A percentile compares a stretch with the other conserved stretches of the same genome.
Conservation (phyloP, 1,140 invertebrate species). For the Dinoponera quadriceps region DNA sequence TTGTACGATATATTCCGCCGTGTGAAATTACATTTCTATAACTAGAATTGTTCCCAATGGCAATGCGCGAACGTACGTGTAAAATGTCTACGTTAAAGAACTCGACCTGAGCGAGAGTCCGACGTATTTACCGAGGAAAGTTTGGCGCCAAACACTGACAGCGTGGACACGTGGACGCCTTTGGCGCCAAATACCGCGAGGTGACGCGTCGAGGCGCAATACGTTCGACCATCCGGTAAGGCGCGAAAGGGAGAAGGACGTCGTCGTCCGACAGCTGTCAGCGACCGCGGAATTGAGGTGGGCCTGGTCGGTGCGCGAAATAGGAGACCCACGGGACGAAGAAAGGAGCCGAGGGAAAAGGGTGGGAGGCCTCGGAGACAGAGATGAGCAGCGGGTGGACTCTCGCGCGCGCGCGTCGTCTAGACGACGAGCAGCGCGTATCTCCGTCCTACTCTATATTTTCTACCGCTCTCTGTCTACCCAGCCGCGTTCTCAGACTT, state of each 20-base stretch:
- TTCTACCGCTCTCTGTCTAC: constrained; percentile 45
- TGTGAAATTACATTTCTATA: too few species aligned
- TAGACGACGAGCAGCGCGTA: neutral
- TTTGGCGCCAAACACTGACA: constrained; percentile 42
- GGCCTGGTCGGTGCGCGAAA: constrained; percentile 42
- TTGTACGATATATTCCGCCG: too few species aligned
- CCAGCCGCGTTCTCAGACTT: constrained; percentile 5
- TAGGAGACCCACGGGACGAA: constrained; percentile 29
- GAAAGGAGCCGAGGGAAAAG: neutral
- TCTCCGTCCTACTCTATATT: constrained; percentile 45
- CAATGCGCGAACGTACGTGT: neutral
- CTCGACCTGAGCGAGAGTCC: neutral
- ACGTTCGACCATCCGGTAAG: neutral
- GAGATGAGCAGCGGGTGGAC: constrained; percentile 5
- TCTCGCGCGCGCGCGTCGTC: constrained; percentile 18
- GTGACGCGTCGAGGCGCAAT: neutral
- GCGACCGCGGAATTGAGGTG: constrained; percentile 23
- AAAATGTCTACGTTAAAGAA: neutral
- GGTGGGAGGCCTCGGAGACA: neutral
- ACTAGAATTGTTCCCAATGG: too few species aligned
- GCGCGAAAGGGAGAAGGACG: neutral
- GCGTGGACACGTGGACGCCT: constrained; percentile 24
- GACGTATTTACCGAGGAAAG: neutral
- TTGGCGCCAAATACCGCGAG: constrained; percentile 29
- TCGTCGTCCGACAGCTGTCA: constrained; percentile 36